A percentile compares a stretch with the other conserved stretches of the same genome.
Conservation (phyloP, 1,140 invertebrate species). For the Ditylenchus dipsaci region DNA sequence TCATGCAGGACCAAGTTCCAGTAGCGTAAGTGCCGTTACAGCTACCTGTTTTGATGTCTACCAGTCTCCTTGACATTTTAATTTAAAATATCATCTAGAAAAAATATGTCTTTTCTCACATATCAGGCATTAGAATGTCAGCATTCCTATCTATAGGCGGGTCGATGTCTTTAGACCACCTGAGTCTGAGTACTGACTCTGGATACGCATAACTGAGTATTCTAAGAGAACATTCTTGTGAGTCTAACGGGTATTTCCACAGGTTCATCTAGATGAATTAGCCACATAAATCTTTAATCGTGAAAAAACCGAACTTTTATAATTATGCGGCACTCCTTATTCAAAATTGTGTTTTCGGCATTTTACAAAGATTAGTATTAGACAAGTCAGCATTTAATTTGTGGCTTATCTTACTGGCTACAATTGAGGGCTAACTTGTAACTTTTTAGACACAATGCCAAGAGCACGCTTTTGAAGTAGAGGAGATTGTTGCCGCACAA, state of each 20-base stretch:
- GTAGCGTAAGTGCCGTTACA: conserved; percentile 39
- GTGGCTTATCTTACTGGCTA: no score
- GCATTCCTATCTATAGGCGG: conserved; percentile 54
- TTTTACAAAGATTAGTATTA: no score
- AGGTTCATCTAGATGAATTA: conserved; percentile 51
- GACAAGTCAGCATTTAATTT: no score
- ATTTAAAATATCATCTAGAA: not conserved
- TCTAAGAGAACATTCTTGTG: conserved; percentile 48
- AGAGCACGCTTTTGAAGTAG: no score
- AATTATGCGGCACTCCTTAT: no score
- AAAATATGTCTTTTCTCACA: conserved; percentile 18
- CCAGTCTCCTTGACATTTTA: conserved; percentile 14
- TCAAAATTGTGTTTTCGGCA: no score
- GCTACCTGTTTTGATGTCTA: conserved; percentile 48
- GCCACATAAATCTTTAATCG: no score
- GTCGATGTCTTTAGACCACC: conserved; percentile 48
- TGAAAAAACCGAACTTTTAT: no score
- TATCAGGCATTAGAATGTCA: conserved; percentile 55
- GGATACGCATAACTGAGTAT: conserved; percentile 55
- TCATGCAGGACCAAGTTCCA: conserved; percentile 55
- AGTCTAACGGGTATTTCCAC: conserved; percentile 55
- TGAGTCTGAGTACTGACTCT: conserved; percentile 48
- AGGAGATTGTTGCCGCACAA: no score
- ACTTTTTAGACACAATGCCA: no score
- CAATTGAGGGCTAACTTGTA: no score